Percentiles rank a stretch among this genome's conserved stretches.
phyloP scores from a whole-genome alignment of 2,797 vertebrate genomes.

The Nothura maculosa region DNA sequence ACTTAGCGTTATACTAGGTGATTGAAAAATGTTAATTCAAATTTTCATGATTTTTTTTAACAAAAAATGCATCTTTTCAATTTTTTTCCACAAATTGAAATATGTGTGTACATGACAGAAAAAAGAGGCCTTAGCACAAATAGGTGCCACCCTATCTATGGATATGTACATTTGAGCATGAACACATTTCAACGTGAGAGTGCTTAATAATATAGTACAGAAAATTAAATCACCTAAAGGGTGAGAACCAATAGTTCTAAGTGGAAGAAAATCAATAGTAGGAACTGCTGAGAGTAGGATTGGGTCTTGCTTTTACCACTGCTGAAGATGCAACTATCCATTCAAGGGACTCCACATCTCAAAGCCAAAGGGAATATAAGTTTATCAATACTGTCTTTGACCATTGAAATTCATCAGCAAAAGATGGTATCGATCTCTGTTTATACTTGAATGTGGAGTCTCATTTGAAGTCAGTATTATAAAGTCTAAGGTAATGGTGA shows the following conservation, averaged over 20 bases:
- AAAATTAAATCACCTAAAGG: not conserved
- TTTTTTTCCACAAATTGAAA: not conserved
- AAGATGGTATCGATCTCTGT: not conserved
- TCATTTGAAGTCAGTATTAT: not conserved
- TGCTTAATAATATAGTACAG: not conserved
- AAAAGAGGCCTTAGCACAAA: not conserved
- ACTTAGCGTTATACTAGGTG: not conserved
- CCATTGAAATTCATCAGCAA: slow-evolving; percentile 12
- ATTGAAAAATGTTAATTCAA: not conserved
- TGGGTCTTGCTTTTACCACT: not conserved
- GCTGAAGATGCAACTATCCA: not conserved
- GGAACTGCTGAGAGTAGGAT: not conserved
- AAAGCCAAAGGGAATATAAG: not conserved
- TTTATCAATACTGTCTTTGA: not conserved
- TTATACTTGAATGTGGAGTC: not conserved
- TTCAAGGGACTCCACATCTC: not conserved
- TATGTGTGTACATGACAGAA: rapidly evolving
- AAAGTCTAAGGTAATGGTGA: not conserved
- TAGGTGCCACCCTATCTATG: not conserved
- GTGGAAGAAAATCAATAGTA: not conserved
- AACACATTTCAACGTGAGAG: not conserved
- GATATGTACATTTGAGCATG: not conserved
- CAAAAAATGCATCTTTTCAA: not conserved
- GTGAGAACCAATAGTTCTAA: not conserved
- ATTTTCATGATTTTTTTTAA: not conserved